Conservation (phyloP, 2,888 invertebrate species). For the Meganola albula region DNA sequence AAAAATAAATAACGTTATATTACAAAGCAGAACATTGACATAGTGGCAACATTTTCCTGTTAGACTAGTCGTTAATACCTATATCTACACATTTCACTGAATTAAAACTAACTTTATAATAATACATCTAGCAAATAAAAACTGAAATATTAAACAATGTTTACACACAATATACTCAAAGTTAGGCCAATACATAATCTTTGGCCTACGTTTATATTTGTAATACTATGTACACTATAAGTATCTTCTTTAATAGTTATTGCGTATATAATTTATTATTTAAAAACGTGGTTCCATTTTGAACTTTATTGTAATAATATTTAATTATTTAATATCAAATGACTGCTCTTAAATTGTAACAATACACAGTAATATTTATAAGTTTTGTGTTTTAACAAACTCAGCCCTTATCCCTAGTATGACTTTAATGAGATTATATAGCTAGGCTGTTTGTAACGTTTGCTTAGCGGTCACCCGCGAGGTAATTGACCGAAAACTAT, state of each 20-base stretch:
- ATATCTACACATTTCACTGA: conserved; percentile 56
- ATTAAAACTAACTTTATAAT: conserved; percentile 43
- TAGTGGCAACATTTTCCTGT: conserved; percentile 73
- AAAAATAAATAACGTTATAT: conserved; percentile 73
- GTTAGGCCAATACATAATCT: conserved; percentile 31
- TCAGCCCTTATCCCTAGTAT: too few species aligned
- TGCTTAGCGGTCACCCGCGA: too few species aligned
- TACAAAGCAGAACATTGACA: conserved; percentile 73
- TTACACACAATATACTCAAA: conserved; percentile 36
- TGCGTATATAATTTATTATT: conserved; percentile 12
- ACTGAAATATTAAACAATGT: conserved; percentile 36
- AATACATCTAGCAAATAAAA: conserved; percentile 44
- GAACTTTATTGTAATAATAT: conserved; percentile 10
- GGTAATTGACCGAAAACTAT: too few species aligned
- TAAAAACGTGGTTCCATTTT: conserved; percentile 16
- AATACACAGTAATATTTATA: conserved; percentile 18
- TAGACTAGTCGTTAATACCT: conserved; percentile 72
- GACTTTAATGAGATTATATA: too few species aligned
- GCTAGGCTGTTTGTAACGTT: too few species aligned
- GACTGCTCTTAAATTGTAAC: conserved; percentile 15
- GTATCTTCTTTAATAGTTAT: conserved; percentile 25
- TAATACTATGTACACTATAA: conserved; percentile 30
- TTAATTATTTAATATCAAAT: conserved; percentile 22
- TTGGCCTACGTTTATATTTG: conserved; percentile 26
- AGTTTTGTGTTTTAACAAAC: too few species aligned